Evolutionary conservation across 35 echinoderm and acorn worm genomes (phyloP), one percentile per base, ranked within the genome.

Genomic region (Apostichopus japonicus): DNA sequence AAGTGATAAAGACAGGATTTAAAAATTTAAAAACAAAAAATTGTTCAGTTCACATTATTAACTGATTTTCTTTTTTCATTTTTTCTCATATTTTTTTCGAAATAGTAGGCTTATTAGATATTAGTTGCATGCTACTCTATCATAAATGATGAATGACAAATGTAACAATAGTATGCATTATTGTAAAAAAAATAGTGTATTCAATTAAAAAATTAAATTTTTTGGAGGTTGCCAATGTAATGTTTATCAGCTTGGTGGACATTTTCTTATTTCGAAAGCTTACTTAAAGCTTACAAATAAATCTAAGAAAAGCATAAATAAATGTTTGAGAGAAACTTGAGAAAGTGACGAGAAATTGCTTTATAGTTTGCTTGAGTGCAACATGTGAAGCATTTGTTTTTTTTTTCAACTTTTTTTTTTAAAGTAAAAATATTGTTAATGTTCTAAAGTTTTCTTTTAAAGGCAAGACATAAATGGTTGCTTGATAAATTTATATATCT

Each of bases 171-270:
- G 51, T 84, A 55, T 84, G 81, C 81, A 57, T 84, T 84, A 59
- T 84, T 84, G 81, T 84, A 84, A 84, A 55, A 44, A 44, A 22
- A 51, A 84, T 84, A 84, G 81, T 84, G 81, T 84, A 84, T 84
- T 84, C 81, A 84, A 22, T 84, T 19, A 75, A 19, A 67, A 67
- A 67, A 11, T 67, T 67, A 15, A 15, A 15, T 67, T 67, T 67
- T 75, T 75, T 75, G 15, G 21, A 75, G 71, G 16, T n/a, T 21
- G 16, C 22, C 22, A 21, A 19, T 75, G 6, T 21, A 19, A 75
- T 75, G 71, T 19, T 7, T 14, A 75, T 14, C 71, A 67, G 17
- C 22, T 75, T 75, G 6, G 71, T 75, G 16, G 21, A 75, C 11
- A 19, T 75, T 75, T 75, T 75, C 17, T 75, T 75, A 23, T 75